Evolutionary conservation across 2,888 invertebrate genomes (phyloP).

Genomic region (Polymixis lichenea): DNA sequence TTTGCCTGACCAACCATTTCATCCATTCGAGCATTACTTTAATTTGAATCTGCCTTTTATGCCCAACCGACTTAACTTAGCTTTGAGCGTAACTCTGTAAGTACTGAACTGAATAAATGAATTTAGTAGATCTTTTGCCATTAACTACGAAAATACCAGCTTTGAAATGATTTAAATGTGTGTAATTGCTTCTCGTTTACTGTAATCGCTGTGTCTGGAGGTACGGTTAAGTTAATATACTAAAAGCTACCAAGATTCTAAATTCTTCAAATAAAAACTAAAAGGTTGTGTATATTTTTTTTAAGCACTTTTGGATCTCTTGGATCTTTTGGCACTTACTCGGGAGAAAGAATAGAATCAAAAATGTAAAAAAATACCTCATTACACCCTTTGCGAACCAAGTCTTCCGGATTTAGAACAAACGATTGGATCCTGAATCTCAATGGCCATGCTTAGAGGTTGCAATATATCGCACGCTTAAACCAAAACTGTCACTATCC

Average conservation of each 20-base stretch:
- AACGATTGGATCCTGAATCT: no score
- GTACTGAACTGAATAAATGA: constrained; percentile 45
- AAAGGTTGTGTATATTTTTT: not conserved
- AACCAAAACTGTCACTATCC: no score
- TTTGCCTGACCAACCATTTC: constrained; percentile 14
- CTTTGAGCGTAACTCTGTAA: constrained; percentile 30
- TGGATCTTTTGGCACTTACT: no score
- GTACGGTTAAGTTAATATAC: not conserved
- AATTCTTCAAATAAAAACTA: not conserved
- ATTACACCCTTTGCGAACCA: no score
- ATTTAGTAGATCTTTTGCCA: constrained; percentile 35
- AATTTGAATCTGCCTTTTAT: constrained; percentile 40
- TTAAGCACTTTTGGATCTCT: not conserved
- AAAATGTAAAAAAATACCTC: no score
- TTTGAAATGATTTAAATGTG: constrained; percentile 28
- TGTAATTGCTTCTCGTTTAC: constrained; percentile 21
- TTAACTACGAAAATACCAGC: constrained; percentile 19
- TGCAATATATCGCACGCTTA: no score
- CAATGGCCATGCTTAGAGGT: no score
- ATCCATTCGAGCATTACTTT: constrained; percentile 28
- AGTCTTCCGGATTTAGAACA: no score
- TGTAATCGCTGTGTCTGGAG: not conserved
- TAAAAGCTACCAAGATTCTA: not conserved
- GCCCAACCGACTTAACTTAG: constrained; percentile 2
- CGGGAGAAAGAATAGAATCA: no score